Percentiles rank a stretch among this genome's conserved stretches.
Conservation (phyloP, 23 tunicate genomes). For the Ascidia mentula region DNA sequence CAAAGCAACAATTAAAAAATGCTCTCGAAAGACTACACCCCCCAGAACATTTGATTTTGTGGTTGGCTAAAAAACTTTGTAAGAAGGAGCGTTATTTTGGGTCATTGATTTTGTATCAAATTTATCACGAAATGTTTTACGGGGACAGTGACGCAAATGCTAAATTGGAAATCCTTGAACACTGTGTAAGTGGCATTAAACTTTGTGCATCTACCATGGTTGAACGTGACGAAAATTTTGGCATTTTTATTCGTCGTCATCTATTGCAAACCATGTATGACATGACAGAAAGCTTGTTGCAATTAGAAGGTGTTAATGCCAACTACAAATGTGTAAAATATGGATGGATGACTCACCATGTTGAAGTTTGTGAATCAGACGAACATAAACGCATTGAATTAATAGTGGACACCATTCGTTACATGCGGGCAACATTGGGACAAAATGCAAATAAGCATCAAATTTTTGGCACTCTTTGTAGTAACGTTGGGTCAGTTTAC, state of each 20-base stretch:
- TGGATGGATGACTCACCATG: neutral
- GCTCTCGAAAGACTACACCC: neutral
- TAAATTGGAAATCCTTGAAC: neutral
- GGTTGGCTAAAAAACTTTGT: neutral
- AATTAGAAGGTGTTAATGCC: neutral
- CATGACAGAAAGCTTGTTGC: neutral
- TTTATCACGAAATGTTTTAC: neutral
- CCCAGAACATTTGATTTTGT: neutral
- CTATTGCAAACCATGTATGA: neutral
- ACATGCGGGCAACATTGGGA: neutral
- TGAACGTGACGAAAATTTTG: neutral
- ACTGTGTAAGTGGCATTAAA: neutral
- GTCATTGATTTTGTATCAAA: neutral
- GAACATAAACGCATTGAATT: neutral
- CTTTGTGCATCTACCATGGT: neutral
- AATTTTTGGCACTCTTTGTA: neutral
- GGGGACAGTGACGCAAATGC: neutral
- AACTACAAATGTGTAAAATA: neutral
- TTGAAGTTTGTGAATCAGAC: neutral
- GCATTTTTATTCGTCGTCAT: neutral
- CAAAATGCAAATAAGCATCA: neutral
- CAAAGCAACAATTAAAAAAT: neutral
- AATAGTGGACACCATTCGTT: neutral
- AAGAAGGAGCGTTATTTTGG: neutral
- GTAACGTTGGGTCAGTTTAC: neutral